Evolutionary conservation across 2,888 invertebrate species (phyloP), one percentile per base, ranked within the genome.

Genomic region (Zelleria hepariella): DNA sequence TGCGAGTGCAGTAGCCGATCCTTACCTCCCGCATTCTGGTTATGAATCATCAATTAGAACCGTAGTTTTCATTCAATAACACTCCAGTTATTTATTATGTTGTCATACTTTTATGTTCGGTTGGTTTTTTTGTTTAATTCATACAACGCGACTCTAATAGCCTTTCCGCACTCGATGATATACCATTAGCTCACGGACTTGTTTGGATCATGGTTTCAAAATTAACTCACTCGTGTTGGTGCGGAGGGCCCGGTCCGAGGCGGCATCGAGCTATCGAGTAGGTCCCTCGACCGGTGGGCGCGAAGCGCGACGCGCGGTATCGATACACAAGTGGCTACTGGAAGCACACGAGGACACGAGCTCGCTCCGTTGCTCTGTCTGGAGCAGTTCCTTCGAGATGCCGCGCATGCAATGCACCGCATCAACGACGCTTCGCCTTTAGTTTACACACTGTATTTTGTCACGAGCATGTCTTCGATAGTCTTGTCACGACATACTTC

Each of bases 1-100:
- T 91, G 92, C 91, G 91, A 90, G 89, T 91, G 92, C 89, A 80
- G 89, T 89, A 89, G 89, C 86, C 81, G 82, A 85, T 84, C 88
- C 86, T 87, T 87, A 87, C 83, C 89, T 89, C 89, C 89, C 89
- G 88, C 89, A 89, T 89, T 88, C 83, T 89, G 89, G 88, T 89
- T 89, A 89, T 89, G 88, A 58, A 86, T 89, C 89, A 89, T 89
- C 87, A 86, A 87, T 84, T 89, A 88, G 88, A 88, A 78, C 82
- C 73, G 89, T 90, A 89, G 89, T 86, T 85, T 75, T 86, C 89
- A 89, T 89, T 82, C 77, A 87, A 87, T 88, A 89, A 90, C 89
- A 89, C 88, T 87, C 77, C 82, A 86, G 79, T 80, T 64, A 64
- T 74, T 78, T 81, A 75, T 80, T 81, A 78, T 81, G 69, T 80